Conservation (phyloP, 2,888 invertebrate genomes). For the Acanthosoma haemorrhoidale region DNA sequence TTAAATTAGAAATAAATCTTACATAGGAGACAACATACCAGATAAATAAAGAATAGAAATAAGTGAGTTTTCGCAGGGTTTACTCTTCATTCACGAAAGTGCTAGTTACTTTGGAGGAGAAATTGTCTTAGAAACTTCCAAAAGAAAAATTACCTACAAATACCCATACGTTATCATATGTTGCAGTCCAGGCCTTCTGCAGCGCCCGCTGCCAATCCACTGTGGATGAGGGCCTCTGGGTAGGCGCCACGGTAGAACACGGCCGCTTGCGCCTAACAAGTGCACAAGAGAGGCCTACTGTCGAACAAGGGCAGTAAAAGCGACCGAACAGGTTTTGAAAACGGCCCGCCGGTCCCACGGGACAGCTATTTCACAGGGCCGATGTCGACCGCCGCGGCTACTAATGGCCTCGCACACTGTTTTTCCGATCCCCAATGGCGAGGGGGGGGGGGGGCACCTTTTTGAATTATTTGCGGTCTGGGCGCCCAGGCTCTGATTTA, state of each 20-base stretch:
- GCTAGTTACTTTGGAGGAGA: no score
- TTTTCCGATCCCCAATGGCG: conserved; percentile 14
- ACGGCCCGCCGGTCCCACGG: neutral
- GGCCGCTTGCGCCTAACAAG: neutral
- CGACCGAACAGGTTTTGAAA: conserved; percentile 23
- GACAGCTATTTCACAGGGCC: no score
- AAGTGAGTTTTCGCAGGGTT: no score
- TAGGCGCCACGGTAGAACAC: neutral
- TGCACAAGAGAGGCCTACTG: neutral
- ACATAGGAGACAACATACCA: no score
- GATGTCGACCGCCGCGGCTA: neutral
- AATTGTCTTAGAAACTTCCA: no score
- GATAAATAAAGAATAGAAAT: no score
- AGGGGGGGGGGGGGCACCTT: conserved; percentile 15
- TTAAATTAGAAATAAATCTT: no score
- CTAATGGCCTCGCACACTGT: conserved; percentile 20
- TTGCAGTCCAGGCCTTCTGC: neutral
- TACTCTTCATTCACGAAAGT: no score
- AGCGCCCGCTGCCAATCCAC: no score
- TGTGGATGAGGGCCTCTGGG: no score
- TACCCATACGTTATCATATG: no score
- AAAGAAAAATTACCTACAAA: no score
- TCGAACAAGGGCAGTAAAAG: conserved; percentile 1
- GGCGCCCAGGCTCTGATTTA: conserved; percentile 20
- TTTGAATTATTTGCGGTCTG: conserved; percentile 23